phyloP scores from a whole-genome alignment of 2,797 vertebrate species.

The Enteromius fasciolatus region DNA sequence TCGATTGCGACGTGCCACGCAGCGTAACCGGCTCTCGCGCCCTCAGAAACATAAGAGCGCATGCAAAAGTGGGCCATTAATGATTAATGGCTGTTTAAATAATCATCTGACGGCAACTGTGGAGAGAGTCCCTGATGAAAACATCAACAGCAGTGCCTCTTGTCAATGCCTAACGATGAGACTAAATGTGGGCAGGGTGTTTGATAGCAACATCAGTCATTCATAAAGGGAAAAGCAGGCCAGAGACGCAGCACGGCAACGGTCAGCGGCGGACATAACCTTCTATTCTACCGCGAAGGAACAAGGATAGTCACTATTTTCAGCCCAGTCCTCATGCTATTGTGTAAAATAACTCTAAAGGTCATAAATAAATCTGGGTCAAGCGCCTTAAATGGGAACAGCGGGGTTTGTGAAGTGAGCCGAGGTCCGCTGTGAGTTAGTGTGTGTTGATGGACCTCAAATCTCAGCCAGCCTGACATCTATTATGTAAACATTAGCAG shows the following conservation, averaged over 20 bases:
- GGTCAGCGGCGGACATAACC: conserved; percentile 22
- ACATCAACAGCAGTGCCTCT: conserved; percentile 63
- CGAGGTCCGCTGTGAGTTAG: conserved; percentile 33
- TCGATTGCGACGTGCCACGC: conserved; percentile 47
- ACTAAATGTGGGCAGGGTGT: conserved; percentile 59
- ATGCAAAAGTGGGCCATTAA: conserved; percentile 63
- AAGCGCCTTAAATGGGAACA: conserved; percentile 59
- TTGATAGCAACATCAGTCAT: conserved; percentile 60
- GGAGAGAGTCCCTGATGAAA: conserved; percentile 61
- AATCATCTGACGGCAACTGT: conserved; percentile 65
- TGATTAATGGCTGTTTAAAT: conserved; percentile 65
- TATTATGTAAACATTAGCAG: conserved; percentile 60
- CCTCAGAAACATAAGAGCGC: conserved; percentile 58
- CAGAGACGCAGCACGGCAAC: conserved; percentile 38
- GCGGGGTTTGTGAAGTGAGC: conserved; percentile 45
- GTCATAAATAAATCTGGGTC: conserved; percentile 56
- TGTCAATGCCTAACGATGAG: conserved; percentile 59
- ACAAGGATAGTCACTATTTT: not conserved
- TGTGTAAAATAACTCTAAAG: conserved; percentile 46
- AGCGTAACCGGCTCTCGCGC: conserved; percentile 36
- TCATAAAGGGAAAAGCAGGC: conserved; percentile 56
- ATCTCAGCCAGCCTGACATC: conserved; percentile 53
- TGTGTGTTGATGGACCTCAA: conserved; percentile 51
- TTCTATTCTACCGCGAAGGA: conserved; percentile 5
- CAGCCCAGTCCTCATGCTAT: conserved; percentile 31